These are phyloP conservation scores for Xiphophorus couchianus DNA, from an alignment of 2,113 vertebrate species.

Conservation along the genomic window DNA sequence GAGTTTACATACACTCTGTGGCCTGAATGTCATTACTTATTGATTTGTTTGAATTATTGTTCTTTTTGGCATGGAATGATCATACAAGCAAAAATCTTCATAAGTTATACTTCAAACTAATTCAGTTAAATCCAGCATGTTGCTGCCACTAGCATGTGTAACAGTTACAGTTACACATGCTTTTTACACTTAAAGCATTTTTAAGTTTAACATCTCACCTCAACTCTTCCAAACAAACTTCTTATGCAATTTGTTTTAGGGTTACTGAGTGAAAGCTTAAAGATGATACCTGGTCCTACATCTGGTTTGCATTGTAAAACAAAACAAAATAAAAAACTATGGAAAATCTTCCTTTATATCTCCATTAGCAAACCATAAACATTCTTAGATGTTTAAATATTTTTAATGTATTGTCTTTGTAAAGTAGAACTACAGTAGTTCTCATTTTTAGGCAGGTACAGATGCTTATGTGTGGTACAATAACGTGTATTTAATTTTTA, in stretches of 20 bases:
- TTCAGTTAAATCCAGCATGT: background rate
- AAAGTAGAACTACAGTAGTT: slow-evolving; percentile 51
- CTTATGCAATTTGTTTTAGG: background rate
- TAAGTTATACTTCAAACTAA: background rate
- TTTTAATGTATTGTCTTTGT: slow-evolving; percentile 68
- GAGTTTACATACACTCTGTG: background rate
- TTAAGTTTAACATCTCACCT: background rate
- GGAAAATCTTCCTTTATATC: too few relatives aligned
- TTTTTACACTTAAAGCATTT: background rate
- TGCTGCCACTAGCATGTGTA: background rate
- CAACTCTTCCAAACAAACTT: background rate
- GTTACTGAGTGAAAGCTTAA: too few relatives aligned
- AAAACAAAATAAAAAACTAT: too few relatives aligned
- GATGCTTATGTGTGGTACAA: slow-evolving; percentile 39
- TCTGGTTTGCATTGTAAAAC: background rate
- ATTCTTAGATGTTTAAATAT: slow-evolving; percentile 35
- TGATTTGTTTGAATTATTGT: background rate
- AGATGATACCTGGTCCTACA: background rate
- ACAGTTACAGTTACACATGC: too few relatives aligned
- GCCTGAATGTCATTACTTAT: background rate
- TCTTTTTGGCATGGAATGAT: background rate
- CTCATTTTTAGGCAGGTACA: slow-evolving; percentile 64
- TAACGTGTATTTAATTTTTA: slow-evolving; percentile 38
- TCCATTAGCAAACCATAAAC: too few relatives aligned
- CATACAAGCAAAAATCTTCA: background rate